A percentile compares a stretch with the other conserved stretches of the same genome.
Evolutionary conservation across 2,797 vertebrate species (phyloP).

Genomic region (Pipistrellus nathusii): DNA sequence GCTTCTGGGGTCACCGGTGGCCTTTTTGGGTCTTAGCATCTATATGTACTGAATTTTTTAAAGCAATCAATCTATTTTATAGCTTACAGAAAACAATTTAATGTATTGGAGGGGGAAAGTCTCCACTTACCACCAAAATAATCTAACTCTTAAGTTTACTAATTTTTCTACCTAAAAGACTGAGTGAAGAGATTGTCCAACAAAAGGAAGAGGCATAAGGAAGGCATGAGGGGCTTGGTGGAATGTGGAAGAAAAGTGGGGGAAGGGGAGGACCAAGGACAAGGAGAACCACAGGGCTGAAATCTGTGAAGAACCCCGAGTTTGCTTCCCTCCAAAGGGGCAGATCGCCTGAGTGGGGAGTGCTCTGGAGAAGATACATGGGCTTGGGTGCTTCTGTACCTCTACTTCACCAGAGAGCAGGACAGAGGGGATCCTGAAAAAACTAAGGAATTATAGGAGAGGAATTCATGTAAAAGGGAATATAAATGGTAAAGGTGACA

Average conservation of each 20-base stretch:
- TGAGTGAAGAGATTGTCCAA: neutral
- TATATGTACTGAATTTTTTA: slow-evolving; percentile 18
- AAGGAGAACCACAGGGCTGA: neutral
- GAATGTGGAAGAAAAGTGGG: neutral
- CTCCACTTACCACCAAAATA: slow-evolving; percentile 31
- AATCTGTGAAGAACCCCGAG: neutral
- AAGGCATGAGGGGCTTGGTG: neutral
- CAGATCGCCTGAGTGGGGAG: neutral
- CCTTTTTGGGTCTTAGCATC: neutral
- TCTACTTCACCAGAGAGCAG: neutral
- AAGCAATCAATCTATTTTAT: slow-evolving; percentile 9
- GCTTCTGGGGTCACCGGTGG: neutral
- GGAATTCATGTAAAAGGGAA: neutral
- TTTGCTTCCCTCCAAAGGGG: neutral
- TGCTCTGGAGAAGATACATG: neutral
- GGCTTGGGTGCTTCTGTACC: neutral
- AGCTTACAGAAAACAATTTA: slow-evolving; percentile 40
- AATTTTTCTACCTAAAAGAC: slow-evolving; percentile 34
- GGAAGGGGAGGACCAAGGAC: neutral
- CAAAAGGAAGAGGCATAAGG: neutral
- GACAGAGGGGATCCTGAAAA: neutral
- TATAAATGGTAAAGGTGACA: neutral
- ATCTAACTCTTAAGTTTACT: slow-evolving; percentile 30
- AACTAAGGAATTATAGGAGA: neutral
- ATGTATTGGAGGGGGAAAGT: neutral